Evolutionary conservation across 2,888 invertebrate species (phyloP), one percentile per base, ranked within the genome.

Genomic region (Hypselothyrea guttata): DNA sequence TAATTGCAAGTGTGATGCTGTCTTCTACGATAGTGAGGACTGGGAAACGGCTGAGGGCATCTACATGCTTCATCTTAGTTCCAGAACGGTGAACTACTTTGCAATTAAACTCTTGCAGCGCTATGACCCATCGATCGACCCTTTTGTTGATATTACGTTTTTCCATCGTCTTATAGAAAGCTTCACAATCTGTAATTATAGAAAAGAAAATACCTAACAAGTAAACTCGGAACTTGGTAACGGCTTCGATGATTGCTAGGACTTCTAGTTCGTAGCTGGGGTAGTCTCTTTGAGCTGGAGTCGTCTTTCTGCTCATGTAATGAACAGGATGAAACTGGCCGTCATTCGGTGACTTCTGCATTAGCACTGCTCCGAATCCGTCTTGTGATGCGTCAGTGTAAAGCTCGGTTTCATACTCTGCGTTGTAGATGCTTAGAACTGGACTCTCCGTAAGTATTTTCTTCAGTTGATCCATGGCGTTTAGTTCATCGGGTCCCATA

Each of bases 51-150:
- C 49, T 54, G 3, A 51, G 11, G 1, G 37, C 34, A 4, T 34
- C 34, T 27, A 51, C 51, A 7, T 51, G 34, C 8, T 22, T 12
- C 41, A 41, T 31, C 18, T 33, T 49, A 0, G 49, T 4, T 1
- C 41, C 42, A 0, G 44, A 52, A 11, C 42, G 28, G 12, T 52
- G 44, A 8, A 44, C 52, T 2, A 52, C 44, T 2, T 42, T 12
- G 13, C 30, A 52, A 8, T 52, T 12, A 15, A 52, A 52, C 7
- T 52, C 52, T 28, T 52, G 52, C 7, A 52, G 28, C 11, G 35
- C 40, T 22, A 41, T 40, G 15, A 42, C 35, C 42, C 42, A 52
- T 11, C 28, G 12, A 8, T 11, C 16, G 16, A 44, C 28, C 7
- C 35, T 34, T n/a, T n/a, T n/a, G n/a, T n/a, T n/a, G n/a, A n/a